phyloP scores from a whole-genome alignment of 2,797 vertebrate genomes.

The Menidia menidia region DNA sequence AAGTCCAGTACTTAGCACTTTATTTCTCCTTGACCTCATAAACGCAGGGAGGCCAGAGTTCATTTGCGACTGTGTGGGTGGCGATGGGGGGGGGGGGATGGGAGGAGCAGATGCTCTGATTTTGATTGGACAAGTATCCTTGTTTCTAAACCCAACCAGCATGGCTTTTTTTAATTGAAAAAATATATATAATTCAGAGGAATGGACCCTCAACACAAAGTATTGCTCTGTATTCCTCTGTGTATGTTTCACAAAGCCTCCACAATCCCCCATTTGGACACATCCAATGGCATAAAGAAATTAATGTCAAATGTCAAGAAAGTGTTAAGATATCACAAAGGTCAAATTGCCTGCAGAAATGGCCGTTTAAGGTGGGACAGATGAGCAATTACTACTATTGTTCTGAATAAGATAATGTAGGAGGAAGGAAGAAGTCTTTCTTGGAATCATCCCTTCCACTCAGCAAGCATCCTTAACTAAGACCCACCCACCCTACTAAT shows the following conservation, averaged over 20 bases:
- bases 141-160: too few relatives aligned
- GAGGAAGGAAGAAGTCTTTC: not conserved
- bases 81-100: not conserved
- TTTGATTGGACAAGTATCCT: too few relatives aligned
- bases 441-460: not conserved
- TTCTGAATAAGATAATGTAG: too few relatives aligned
- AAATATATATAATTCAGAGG: too few relatives aligned
- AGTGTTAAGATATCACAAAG: too few relatives aligned
- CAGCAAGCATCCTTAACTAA: not conserved
- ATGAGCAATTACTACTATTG: too few relatives aligned
- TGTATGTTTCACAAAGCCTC: not conserved
- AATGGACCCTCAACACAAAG: too few relatives aligned
- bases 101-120: conserved; percentile 4
- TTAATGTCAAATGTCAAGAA: not conserved
- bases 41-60: conserved; percentile 6
- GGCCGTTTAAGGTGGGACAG: too few relatives aligned
- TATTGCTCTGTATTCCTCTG: too few relatives aligned
- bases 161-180: too few relatives aligned
- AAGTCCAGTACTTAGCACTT: not conserved
- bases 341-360: too few relatives aligned
- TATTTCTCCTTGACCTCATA: conserved; percentile 24
- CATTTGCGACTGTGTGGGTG: conserved; percentile 7
- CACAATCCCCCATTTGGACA: too few relatives aligned
- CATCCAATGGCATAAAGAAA: not conserved
- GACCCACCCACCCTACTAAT: not conserved